Evolutionary conservation across 2,797 vertebrate species (phyloP), one percentile per base, ranked within the genome.

Genomic region (Notolabrus celidotus): DNA sequence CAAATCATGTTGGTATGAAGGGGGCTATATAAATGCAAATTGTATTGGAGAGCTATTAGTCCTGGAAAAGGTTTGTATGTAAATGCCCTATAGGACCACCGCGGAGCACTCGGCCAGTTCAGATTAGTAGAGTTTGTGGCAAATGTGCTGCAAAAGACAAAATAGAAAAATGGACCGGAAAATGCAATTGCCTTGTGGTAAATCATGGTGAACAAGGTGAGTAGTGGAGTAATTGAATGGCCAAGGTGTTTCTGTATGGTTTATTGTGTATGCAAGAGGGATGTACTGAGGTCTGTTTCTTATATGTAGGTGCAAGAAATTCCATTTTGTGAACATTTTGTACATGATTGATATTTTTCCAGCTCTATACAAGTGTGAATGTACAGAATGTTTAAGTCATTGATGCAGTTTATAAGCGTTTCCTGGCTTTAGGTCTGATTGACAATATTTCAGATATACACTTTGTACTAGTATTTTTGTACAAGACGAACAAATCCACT

Each of bases 21-120:
- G 90, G 93, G 88, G 90, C 94, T 94, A 95, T 95, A 94, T 95
- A 95, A 95, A 95, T 95, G 94, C 93, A 95, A 95, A 95, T 95
- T 85, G 90, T 94, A 94, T 93, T 92, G 92, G 90, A 88, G 92
- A 90, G 92, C 93, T 91, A 94, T 95, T 94, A 94, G 92, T 89
- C 83, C 87, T 87, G 89, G 88, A 91, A 93, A 93, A 92, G 89
- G 92, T 90, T 90, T 89, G 90, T 93, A 95, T 95, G 94, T 94
- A 94, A 94, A 95, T 95, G 91, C 86, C 86, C 89, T 86, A 88
- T 88, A 91, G 90, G 90, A 90, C 88, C 88, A 92, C 82, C 82
- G 86, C 56, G 63, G 84, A 86, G 90, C 91, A 89, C 81, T 92
- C 87, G 91, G 90, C 91, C 92, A 86, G 79, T 84, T 89, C 90